Conservation (phyloP, 2,113 vertebrate genomes). For the Balaeniceps rex region DNA sequence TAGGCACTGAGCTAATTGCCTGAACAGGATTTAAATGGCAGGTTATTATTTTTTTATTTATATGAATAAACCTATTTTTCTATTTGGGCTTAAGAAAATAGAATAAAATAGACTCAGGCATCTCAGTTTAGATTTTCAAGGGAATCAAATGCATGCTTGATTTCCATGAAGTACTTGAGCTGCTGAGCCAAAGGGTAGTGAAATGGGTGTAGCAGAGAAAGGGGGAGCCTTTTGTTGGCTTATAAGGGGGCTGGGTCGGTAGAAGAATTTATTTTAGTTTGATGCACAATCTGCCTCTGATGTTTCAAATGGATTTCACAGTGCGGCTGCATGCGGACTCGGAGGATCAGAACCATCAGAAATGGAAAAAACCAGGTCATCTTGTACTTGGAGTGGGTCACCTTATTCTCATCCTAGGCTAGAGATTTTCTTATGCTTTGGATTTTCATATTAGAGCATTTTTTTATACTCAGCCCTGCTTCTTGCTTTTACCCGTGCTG, state of each 20-base stretch:
- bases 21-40: constrained; percentile 43
- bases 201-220: not conserved
- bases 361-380: not conserved
- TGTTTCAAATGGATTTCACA: constrained; percentile 55
- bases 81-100: not conserved
- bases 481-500: not conserved
- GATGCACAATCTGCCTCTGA: not conserved
- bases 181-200: not conserved
- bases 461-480: not conserved
- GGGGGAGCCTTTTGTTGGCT: not conserved
- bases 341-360: not conserved
- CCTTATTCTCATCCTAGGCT: not conserved
- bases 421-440: not conserved
- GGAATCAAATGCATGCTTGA: not conserved
- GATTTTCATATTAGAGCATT: not conserved
- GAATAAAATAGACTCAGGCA: not conserved
- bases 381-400: not conserved
- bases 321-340: not conserved
- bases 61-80: constrained; percentile 7
- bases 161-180: constrained; percentile 18
- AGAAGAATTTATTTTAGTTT: not conserved
- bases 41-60: constrained; percentile 47
- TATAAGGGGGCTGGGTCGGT: not conserved
- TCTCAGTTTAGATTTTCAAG: constrained; percentile 11
- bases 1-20: constrained; percentile 52